A percentile compares a stretch with the other conserved stretches of the same genome.
phyloP scores from a whole-genome alignment of 2,888 invertebrate species.

The Dorcus hopei region DNA sequence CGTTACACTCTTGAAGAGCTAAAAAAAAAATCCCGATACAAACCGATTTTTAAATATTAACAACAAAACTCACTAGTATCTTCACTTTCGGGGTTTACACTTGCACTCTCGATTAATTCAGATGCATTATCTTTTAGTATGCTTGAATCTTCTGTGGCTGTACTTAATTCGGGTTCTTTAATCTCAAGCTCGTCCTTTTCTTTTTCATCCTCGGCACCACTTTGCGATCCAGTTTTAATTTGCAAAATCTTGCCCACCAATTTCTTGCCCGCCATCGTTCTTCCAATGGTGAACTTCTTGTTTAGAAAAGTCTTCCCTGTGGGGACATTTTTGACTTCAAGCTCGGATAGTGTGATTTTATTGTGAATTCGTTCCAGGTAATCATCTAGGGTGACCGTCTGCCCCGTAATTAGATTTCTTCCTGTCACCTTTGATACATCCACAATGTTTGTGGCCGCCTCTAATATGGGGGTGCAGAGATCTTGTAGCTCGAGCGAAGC shows the following conservation, averaged over 20 bases:
- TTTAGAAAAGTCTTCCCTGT: conserved; percentile 9
- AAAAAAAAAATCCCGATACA: too few relatives aligned
- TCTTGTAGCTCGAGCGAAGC: background rate
- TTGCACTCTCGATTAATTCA: too few relatives aligned
- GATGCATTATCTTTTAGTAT: too few relatives aligned
- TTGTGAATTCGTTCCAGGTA: conserved; percentile 8
- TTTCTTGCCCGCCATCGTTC: conserved; percentile 23
- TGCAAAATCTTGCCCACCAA: conserved; percentile 28
- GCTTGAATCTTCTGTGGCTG: background rate
- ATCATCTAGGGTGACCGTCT: conserved; percentile 8
- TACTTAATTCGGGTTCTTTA: background rate
- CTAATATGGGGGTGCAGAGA: background rate
- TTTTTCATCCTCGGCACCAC: background rate
- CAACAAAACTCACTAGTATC: too few relatives aligned
- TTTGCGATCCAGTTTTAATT: conserved; percentile 10
- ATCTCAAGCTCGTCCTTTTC: background rate
- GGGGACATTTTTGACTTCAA: background rate
- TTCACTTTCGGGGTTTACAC: too few relatives aligned
- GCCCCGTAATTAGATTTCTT: conserved; percentile 3
- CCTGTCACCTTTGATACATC: conserved; percentile 7
- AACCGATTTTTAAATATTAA: too few relatives aligned
- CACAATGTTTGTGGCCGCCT: background rate
- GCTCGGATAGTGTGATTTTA: background rate
- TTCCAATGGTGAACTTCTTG: conserved; percentile 18
- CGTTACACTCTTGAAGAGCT: background rate